Percentiles rank a stretch among this genome's conserved stretches.
These are phyloP conservation scores for Synaphobranchus kaupii DNA, from an alignment of 2,797 vertebrate species.

Conservation along the genomic window DNA sequence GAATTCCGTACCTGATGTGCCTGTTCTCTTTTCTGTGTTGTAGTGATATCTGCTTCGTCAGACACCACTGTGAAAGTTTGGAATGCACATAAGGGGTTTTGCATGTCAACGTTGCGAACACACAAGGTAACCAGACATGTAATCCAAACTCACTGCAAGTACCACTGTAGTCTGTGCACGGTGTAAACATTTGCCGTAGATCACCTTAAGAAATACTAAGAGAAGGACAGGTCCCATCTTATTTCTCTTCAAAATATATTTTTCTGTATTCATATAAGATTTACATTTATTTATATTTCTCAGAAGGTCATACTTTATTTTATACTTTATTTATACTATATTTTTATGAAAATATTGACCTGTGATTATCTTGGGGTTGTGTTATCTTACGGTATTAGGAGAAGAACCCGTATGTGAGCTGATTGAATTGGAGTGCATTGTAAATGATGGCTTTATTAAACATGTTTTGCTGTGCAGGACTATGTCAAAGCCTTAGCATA, in stretches of 20 bases:
- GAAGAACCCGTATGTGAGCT: neutral
- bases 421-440: neutral
- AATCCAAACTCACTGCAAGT: neutral
- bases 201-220: neutral
- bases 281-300: neutral
- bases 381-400: neutral
- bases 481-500: conserved; percentile 88
- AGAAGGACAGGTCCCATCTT: neutral
- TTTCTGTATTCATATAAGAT: neutral
- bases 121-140: conserved; percentile 74
- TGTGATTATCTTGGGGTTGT: neutral
- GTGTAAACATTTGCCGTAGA: neutral
- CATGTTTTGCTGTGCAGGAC: conserved; percentile 69
- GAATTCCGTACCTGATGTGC: conserved; percentile 55
- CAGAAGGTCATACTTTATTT: neutral
- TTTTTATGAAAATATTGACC: neutral
- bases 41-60: conserved; percentile 98
- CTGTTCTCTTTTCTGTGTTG: conserved; percentile 52
- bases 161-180: neutral
- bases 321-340: too few species aligned
- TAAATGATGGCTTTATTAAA: conserved; percentile 6
- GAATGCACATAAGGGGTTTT: conserved; percentile 99
- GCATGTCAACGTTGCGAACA: conserved; percentile 85
- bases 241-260: neutral
- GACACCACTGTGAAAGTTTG: conserved; percentile 99